phyloP scores from a whole-genome alignment of 1,140 invertebrate species.

The Caenorhabditis latens region DNA sequence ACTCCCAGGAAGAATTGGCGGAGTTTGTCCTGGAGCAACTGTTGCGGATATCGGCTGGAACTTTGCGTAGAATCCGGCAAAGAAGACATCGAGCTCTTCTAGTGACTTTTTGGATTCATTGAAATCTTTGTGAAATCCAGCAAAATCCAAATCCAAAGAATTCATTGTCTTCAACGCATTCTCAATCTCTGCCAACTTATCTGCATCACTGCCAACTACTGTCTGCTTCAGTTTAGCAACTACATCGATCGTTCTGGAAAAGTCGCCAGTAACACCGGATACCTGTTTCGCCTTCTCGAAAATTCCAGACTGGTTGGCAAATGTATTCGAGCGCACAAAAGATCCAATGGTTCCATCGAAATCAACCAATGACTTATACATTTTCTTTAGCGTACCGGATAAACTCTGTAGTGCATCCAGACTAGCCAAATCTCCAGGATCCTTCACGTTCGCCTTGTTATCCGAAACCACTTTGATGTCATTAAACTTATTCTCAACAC shows the following conservation, averaged over 20 bases:
- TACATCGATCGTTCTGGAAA: neutral
- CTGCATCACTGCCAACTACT: neutral
- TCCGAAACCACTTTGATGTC: neutral
- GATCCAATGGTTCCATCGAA: neutral
- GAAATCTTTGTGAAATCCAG: neutral
- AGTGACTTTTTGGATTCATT: neutral
- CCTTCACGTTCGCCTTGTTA: neutral
- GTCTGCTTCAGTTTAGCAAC: neutral
- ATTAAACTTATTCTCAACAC: neutral
- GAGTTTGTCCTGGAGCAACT: too few species aligned
- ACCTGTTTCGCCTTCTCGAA: neutral
- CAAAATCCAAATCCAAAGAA: neutral
- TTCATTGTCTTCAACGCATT: neutral
- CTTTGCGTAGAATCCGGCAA: neutral
- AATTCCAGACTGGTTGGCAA: neutral
- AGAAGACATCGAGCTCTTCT: neutral
- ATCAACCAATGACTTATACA: neutral
- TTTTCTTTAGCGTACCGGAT: neutral
- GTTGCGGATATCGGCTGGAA: too few species aligned
- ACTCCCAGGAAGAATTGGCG: too few species aligned
- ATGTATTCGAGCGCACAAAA: neutral
- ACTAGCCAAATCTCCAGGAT: neutral
- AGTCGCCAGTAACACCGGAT: neutral
- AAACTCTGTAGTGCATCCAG: neutral
- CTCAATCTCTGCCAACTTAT: neutral